These are phyloP conservation scores for Heptranchias perlo DNA, from an alignment of 2,113 vertebrate genomes.

Conservation along the genomic window DNA sequence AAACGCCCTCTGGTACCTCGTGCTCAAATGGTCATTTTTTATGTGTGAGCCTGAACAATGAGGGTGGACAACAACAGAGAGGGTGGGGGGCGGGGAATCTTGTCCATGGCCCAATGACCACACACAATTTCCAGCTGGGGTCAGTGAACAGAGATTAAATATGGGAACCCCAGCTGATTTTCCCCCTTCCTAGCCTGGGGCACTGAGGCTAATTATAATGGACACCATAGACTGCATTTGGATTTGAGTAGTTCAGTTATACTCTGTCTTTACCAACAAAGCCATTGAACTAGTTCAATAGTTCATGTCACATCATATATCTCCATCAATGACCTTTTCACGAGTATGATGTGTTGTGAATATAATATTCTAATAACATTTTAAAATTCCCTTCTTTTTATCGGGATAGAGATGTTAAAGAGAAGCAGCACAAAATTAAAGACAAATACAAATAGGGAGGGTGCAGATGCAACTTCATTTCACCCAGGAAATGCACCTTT, in stretches of 20 bases:
- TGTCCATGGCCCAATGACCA: not conserved
- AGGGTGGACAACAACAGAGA: not conserved
- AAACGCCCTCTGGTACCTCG: not conserved
- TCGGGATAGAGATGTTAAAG: not conserved
- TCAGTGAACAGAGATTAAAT: not conserved
- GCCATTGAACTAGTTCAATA: not conserved
- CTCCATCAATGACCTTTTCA: not conserved
- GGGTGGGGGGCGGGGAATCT: not conserved
- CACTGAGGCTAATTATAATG: not conserved
- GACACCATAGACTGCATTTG: not conserved
- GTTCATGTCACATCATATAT: not conserved
- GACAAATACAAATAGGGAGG: not conserved
- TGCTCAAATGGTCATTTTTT: not conserved
- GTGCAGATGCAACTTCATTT: not conserved
- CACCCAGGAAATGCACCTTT: not conserved
- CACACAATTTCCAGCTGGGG: not conserved
- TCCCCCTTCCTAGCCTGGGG: not conserved
- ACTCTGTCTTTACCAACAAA: not conserved
- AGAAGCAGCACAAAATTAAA: not conserved
- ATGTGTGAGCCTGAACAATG: not conserved
- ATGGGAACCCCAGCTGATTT: not conserved
- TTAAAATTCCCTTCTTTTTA: not conserved
- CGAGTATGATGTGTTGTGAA: not conserved
- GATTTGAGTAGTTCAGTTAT: not conserved
- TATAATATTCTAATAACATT: not conserved